These are phyloP conservation scores for Atethmia centrago DNA, from an alignment of 2,888 invertebrate species.

Conservation along the genomic window DNA sequence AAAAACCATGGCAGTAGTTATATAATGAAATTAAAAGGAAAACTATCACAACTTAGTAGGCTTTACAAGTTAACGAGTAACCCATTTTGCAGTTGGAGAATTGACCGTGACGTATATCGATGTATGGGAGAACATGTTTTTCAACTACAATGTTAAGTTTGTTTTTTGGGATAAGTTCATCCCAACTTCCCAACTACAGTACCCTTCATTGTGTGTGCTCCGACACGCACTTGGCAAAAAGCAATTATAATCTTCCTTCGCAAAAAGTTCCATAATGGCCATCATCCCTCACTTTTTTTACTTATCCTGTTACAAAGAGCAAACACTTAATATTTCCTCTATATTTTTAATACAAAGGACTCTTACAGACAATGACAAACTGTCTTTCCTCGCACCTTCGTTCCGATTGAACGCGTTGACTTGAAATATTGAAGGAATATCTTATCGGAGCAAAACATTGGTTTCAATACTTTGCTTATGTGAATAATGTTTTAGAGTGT, in stretches of 20 bases:
- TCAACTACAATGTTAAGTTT: too few species aligned
- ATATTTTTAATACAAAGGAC: constrained; percentile 43
- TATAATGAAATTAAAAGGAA: too few species aligned
- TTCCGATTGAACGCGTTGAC: constrained; percentile 30
- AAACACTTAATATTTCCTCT: constrained; percentile 37
- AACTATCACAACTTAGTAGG: too few species aligned
- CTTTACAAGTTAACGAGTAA: too few species aligned
- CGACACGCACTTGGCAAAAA: neutral
- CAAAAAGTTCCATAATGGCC: constrained; percentile 27
- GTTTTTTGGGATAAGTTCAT: too few species aligned
- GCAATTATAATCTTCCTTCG: constrained; percentile 3
- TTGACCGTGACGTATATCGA: too few species aligned
- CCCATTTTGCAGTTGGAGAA: too few species aligned
- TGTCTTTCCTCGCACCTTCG: constrained; percentile 24
- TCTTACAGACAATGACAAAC: constrained; percentile 40
- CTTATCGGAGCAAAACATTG: constrained; percentile 26
- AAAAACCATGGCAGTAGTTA: too few species aligned
- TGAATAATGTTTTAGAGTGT: constrained; percentile 33
- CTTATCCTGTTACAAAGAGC: constrained; percentile 11
- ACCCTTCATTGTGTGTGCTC: too few species aligned
- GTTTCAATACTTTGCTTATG: constrained; percentile 10
- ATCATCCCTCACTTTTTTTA: constrained; percentile 10
- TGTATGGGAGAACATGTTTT: too few species aligned
- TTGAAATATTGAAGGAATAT: constrained; percentile 50
- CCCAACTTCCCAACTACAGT: too few species aligned